Conservation (phyloP, 2,797 vertebrate species). For the Scolopax rusticola region DNA sequence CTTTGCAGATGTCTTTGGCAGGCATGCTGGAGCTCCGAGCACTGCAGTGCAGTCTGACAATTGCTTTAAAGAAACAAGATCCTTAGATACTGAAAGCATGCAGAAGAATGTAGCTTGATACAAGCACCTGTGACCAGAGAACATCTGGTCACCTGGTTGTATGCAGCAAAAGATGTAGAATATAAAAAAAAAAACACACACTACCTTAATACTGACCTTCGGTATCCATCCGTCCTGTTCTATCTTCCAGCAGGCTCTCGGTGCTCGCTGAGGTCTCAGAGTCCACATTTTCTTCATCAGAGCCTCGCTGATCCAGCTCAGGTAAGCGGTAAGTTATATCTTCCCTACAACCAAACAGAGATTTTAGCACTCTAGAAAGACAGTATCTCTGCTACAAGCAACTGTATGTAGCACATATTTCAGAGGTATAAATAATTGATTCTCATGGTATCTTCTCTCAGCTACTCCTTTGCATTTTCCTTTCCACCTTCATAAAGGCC, state of each 20-base stretch:
- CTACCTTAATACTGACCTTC: constrained; percentile 93
- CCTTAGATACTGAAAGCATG: constrained; percentile 24
- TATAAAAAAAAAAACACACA: constrained; percentile 60
- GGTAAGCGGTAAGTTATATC: constrained; percentile 94
- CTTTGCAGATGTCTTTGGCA: constrained; percentile 58
- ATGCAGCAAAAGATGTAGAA: not conserved
- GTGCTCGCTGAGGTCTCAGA: constrained; percentile 94
- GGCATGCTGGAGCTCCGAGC: constrained; percentile 33
- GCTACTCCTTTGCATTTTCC: not conserved
- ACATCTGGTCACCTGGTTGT: not conserved
- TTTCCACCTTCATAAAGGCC: not conserved
- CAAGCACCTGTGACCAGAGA: not conserved
- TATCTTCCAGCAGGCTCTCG: constrained; percentile 93
- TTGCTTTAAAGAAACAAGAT: constrained; percentile 76
- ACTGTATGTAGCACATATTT: not conserved
- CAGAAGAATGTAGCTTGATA: not conserved
- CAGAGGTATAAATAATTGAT: not conserved
- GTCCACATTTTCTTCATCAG: constrained; percentile 95
- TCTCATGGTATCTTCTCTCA: not conserved
- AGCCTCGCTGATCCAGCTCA: constrained; percentile 94
- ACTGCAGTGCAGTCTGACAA: constrained; percentile 53
- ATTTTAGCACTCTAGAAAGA: not conserved
- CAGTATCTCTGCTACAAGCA: not conserved
- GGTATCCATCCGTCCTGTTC: constrained; percentile 78
- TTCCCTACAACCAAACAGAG: constrained; percentile 81